phyloP scores from a whole-genome alignment of 2,888 invertebrate species.

The Calliscelio sp. region DNA sequence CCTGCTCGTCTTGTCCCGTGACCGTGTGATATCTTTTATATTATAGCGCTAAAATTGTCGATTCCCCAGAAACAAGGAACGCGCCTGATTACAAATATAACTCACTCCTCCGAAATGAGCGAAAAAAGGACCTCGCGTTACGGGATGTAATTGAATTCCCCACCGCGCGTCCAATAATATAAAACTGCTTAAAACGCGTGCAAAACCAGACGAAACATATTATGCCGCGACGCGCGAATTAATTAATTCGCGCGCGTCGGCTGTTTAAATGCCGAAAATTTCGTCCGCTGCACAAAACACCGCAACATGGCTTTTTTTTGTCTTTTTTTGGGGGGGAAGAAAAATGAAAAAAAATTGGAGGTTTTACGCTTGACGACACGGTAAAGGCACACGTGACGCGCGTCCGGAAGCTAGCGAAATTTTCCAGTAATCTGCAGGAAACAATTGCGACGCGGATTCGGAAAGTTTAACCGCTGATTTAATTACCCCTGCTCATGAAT shows the following conservation, averaged over 20 bases:
- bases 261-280: slow-evolving; percentile 36
- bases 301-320: not conserved
- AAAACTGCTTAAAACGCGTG: slow-evolving; percentile 38
- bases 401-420: slow-evolving; percentile 53
- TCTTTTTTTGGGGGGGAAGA: not conserved
- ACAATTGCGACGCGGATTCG: slow-evolving; percentile 71
- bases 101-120: slow-evolving; percentile 15
- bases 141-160: slow-evolving; percentile 26
- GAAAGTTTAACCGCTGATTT: slow-evolving; percentile 71
- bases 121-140: too few species aligned
- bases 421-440: slow-evolving; percentile 69
- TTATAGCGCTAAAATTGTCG: too few species aligned
- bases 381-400: slow-evolving; percentile 54
- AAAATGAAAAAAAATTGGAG: slow-evolving; percentile 11
- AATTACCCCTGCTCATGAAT: slow-evolving; percentile 72
- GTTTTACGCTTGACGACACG: slow-evolving; percentile 49
- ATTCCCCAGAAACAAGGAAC: too few species aligned
- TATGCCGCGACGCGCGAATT: slow-evolving; percentile 24
- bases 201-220: slow-evolving; percentile 26
- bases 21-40: too few species aligned
- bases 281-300: slow-evolving; percentile 2
- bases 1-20: slow-evolving; percentile 28
- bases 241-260: slow-evolving; percentile 48
- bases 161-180: slow-evolving; percentile 26
- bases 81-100: slow-evolving; percentile 55